Base-by-base conservation (phyloP, 2,888 invertebrate genomes). In the Arenicola marina region DNA sequence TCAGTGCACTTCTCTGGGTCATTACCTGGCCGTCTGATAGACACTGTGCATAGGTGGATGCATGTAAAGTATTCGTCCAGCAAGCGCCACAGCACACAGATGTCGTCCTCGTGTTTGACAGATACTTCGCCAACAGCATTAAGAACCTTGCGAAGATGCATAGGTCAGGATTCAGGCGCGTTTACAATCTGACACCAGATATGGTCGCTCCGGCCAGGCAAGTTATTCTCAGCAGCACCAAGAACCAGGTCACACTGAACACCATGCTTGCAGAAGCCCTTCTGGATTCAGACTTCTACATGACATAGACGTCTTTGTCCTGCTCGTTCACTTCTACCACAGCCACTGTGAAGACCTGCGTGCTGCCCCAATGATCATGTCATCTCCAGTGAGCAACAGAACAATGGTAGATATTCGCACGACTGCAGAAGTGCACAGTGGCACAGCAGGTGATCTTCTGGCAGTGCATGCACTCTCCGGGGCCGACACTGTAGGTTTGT, bases 251-350 rank as follows among this genome's bases (percentile, higher is more conserved):
- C 26, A 38, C 38, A 44, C 44, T 56, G 44, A 56, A 43, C 28
- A 29, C 56, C 38, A 38, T 56, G 56, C 56, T 56, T 28, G 38
- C 15, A 44, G 56, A 56, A 1, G 44, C 24, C 38, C 56, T 56
- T 3, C 56, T 56, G 7, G 26, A 56, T 26, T 38, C 56, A 1
- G 38, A 26, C 26, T 56, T 21, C 43, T 33, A 56, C 43, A 56
- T 60, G 57, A 62, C 31, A 48, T 51, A 1, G 57, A 60, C 33
- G 31, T 61, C 24, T 59, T 51, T 58, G 57, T 58, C 15, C 58
- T 62, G 32, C 33, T 59, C 34, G 46, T 56, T 4, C 38, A 62
- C 48, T 46, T 48, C 51, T 62, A 62, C 4, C 4, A 58, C 26
- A 26, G 31, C n/a, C 1, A 2, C 1, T 45, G 48, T 29, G 34